Evolutionary conservation across 2,888 invertebrate species (phyloP).

Genomic region (Drosophila basisetae): DNA sequence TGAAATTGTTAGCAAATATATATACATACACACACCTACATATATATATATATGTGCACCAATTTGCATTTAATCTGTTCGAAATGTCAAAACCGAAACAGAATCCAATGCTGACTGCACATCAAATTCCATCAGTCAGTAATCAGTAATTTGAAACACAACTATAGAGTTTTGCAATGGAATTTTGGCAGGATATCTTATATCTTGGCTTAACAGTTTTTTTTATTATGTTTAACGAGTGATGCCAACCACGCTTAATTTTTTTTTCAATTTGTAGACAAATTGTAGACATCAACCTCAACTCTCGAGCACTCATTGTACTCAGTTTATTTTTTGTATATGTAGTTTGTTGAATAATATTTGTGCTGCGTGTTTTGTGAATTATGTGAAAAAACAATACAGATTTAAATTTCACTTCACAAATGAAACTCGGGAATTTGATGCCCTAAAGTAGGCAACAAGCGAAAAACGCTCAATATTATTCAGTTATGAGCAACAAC

Average conservation of each 20-base stretch:
- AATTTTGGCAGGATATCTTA: background rate
- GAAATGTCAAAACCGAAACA: background rate
- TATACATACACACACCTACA: too few relatives aligned
- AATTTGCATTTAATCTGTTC: constrained; percentile 7
- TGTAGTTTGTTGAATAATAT: background rate
- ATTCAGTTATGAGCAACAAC: constrained; percentile 18
- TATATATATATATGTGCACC: background rate
- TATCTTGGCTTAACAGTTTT: background rate
- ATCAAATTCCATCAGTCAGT: background rate
- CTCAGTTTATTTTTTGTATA: too few relatives aligned
- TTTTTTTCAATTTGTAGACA: background rate
- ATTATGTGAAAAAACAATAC: background rate
- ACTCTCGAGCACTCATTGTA: too few relatives aligned
- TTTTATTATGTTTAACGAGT: background rate
- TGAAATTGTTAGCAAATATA: constrained; percentile 8
- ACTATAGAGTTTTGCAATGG: too few relatives aligned
- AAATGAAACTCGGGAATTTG: background rate
- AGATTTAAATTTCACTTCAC: background rate
- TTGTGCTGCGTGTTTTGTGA: background rate
- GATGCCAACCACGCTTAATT: background rate
- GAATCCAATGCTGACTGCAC: background rate
- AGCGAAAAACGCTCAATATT: background rate
- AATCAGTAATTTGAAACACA: background rate
- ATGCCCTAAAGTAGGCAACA: constrained; percentile 12
- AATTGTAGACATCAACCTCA: too few relatives aligned